Base-by-base conservation (phyloP, 2,113 vertebrate species). In the Cervus canadensis region DNA sequence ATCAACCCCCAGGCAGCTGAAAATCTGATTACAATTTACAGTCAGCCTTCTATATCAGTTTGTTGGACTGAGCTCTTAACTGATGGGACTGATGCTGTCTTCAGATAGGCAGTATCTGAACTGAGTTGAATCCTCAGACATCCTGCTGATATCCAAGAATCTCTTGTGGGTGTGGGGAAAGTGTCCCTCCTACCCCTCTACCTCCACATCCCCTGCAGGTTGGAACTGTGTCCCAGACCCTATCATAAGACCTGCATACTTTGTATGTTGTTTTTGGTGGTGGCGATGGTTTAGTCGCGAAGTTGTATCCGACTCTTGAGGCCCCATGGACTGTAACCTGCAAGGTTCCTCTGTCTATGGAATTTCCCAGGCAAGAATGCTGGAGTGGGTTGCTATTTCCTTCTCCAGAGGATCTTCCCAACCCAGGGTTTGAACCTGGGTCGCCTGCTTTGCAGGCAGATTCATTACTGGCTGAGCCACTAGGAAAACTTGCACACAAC, bases 361-460 rank as follows among this genome's bases (percentile, higher is more conserved):
- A 12, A 43, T 76, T 43, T 76, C 36, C 23, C 21, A 43, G 36
- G 71, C 36, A 43, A 43, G 10, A 76, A 76, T 43, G 6, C 71
- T 76, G 40, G 11, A 76, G 6, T 43, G 71, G 11, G 21, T 76
- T 76, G 71, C 40, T 7, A 15, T 76, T 76, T 43, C 23, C 23
- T 76, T 76, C 23, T 76, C 40, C 12, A 43, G 23, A 43, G 40
- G 23, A 43, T 76, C 23, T 76, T 43, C 40, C 71, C 12, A 76
- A 76, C 1, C 23, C 40, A 76, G 12, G 40, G 3, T 14, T 7
- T 2, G 36, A 43, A 43, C 12, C 21, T 7, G 71, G 40, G 5
- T 25, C 1, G 0, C 36, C 36, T 40, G 36, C n/a, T 25, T 25
- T 74, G 67, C 67, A 40, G 19, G 19, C 12, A 7, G 71, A 43